Conservation (phyloP, 2,888 invertebrate species). For the Cenopis cana region DNA sequence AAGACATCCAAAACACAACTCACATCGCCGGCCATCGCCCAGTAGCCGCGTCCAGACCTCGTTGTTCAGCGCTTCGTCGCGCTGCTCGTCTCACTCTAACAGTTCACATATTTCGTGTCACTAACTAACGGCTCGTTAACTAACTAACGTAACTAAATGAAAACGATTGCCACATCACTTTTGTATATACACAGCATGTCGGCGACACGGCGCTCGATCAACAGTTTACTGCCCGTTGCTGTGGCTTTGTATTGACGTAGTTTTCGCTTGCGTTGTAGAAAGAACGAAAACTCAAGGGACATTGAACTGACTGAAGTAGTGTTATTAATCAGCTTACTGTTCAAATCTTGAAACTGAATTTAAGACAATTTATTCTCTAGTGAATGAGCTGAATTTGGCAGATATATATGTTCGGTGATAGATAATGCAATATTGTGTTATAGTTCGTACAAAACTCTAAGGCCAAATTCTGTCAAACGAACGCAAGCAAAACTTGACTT, state of each 20-base stretch:
- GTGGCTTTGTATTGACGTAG: conserved; percentile 5
- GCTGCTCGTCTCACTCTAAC: neutral
- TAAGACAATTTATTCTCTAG: too few relatives aligned
- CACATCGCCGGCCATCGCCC: neutral
- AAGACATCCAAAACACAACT: neutral
- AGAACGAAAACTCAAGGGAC: too few relatives aligned
- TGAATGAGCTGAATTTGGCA: too few relatives aligned
- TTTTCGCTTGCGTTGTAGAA: neutral
- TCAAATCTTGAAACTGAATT: too few relatives aligned
- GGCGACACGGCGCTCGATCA: conserved; percentile 20
- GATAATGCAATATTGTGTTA: too few relatives aligned
- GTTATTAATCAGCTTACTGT: too few relatives aligned
- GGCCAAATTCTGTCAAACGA: too few relatives aligned
- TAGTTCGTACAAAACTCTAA: too few relatives aligned
- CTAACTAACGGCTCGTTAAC: conserved; percentile 7
- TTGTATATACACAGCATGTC: conserved; percentile 11
- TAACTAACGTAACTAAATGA: neutral
- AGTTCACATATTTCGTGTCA: conserved; percentile 1
- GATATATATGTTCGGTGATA: too few relatives aligned
- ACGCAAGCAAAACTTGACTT: too few relatives aligned
- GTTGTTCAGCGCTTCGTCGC: neutral
- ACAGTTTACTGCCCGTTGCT: neutral
- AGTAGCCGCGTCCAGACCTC: neutral
- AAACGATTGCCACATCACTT: conserved; percentile 10
- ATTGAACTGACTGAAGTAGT: too few relatives aligned